phyloP scores from a whole-genome alignment of 2,113 vertebrate genomes.

The Clinocottus analis region DNA sequence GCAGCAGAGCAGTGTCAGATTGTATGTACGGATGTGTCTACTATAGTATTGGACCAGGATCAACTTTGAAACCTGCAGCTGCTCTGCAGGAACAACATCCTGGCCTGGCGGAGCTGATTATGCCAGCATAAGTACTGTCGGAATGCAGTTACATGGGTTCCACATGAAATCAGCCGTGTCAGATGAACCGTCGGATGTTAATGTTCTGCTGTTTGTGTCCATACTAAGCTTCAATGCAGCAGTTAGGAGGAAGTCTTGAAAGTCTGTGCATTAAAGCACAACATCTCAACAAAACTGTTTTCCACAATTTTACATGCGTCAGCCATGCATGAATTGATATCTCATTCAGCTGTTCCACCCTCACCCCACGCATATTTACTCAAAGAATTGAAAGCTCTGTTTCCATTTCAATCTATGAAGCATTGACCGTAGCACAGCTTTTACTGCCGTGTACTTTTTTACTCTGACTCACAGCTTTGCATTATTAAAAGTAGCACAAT shows the following conservation, averaged over 20 bases:
- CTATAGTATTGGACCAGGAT: constrained; percentile 20
- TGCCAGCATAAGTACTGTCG: constrained; percentile 1
- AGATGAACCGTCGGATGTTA: background rate
- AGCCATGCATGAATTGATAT: background rate
- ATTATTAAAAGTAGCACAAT: constrained; percentile 1
- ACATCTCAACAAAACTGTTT: background rate
- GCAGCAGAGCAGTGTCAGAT: background rate
- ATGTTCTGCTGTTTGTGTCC: background rate
- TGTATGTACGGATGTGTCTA: constrained; percentile 25
- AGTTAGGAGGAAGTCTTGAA: background rate
- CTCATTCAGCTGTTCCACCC: background rate
- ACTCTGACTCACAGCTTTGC: constrained; percentile 16
- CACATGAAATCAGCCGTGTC: background rate
- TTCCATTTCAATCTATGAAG: background rate
- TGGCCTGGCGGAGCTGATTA: background rate
- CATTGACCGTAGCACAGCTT: background rate
- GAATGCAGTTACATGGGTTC: background rate
- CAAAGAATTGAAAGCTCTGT: background rate
- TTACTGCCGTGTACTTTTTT: constrained; percentile 3
- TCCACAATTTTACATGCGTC: background rate
- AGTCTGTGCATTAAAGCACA: background rate
- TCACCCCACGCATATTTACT: background rate
- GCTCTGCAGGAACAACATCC: constrained; percentile 35
- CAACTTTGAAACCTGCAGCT: constrained; percentile 30
- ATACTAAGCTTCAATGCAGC: background rate